These are phyloP conservation scores for Reinhardtius hippoglossoides DNA, from an alignment of 2,113 vertebrate species.

Conservation along the genomic window DNA sequence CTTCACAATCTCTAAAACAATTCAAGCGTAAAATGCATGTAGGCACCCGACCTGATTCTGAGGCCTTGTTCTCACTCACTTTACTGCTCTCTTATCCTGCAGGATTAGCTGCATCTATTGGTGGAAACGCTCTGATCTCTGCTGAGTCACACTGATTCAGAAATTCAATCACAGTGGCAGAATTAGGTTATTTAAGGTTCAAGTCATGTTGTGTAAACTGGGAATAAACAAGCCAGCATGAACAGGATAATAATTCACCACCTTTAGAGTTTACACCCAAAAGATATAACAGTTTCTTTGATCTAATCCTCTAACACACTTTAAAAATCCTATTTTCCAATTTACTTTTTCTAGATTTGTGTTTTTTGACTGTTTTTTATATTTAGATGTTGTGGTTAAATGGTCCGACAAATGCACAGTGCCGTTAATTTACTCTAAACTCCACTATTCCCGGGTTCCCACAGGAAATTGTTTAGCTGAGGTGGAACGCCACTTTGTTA, in stretches of 20 bases:
- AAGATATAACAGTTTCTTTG: not conserved
- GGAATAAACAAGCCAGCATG: not conserved
- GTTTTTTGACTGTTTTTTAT: too few species aligned
- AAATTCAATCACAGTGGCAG: not conserved
- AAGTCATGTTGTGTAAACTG: not conserved
- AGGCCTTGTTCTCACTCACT: not conserved
- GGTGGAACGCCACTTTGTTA: not conserved
- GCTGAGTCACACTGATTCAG: slow-evolving; percentile 23
- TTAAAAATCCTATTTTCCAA: too few species aligned
- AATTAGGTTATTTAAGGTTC: not conserved
- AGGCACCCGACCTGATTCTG: not conserved
- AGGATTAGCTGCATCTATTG: slow-evolving; percentile 11
- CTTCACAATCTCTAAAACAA: not conserved
- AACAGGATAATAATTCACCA: not conserved
- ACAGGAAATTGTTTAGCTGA: not conserved
- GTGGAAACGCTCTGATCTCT: slow-evolving; percentile 29
- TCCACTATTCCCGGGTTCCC: not conserved
- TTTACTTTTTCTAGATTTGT: too few species aligned
- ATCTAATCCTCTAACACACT: not conserved
- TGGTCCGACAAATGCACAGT: not conserved
- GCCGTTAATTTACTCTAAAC: not conserved
- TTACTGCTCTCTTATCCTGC: not conserved
- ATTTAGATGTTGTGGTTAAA: not conserved
- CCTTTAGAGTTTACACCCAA: slow-evolving; percentile 3
- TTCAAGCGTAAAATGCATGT: not conserved